Conservation (phyloP, 2,797 vertebrate species). For the Sternotherus odoratus region DNA sequence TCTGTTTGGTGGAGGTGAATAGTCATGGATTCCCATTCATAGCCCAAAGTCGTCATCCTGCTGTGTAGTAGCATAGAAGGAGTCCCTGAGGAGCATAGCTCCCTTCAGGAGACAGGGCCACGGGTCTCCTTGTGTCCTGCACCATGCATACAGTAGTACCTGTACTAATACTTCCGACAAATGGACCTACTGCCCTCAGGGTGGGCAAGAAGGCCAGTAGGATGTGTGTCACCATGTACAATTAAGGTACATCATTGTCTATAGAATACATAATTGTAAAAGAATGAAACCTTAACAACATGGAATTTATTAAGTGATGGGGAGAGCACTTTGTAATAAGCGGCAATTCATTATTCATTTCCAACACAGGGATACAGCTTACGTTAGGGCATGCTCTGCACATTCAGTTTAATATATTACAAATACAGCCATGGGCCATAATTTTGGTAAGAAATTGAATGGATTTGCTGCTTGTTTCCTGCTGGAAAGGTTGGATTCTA, state of each 20-base stretch:
- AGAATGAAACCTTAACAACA: not conserved
- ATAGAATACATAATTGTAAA: not conserved
- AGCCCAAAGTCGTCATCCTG: not conserved
- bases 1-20: not conserved
- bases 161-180: not conserved
- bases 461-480: not conserved
- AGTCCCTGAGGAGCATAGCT: not conserved
- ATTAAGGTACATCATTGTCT: not conserved
- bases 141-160: not conserved
- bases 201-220: not conserved
- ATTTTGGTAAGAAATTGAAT: not conserved
- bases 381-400: not conserved
- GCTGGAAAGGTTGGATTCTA: not conserved
- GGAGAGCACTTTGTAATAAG: constrained; percentile 1
- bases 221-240: not conserved
- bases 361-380: not conserved
- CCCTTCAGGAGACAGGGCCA: not conserved
- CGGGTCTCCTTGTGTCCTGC: not conserved
- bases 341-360: constrained; percentile 1
- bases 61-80: not conserved
- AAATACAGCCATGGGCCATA: not conserved
- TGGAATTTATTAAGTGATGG: not conserved
- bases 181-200: not conserved
- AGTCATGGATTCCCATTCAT: not conserved
- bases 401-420: not conserved